phyloP scores from a whole-genome alignment of 2,113 vertebrate species.

The Emydocephalus ijimae region DNA sequence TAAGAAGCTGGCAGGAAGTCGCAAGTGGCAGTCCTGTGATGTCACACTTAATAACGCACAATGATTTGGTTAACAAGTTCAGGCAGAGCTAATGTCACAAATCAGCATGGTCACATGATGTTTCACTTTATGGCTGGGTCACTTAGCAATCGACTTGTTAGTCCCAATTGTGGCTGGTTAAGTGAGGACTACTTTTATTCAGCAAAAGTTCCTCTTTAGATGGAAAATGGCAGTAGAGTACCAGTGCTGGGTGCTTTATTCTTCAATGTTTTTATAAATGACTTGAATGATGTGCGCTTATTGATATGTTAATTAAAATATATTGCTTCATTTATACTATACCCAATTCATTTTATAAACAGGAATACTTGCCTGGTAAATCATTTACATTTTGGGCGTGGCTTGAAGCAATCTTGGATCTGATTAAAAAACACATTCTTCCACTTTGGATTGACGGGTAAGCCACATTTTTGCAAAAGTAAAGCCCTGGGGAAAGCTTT shows the following conservation, averaged over 20 bases:
- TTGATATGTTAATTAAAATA: not conserved
- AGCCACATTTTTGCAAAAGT: conserved; percentile 46
- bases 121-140: too few species aligned
- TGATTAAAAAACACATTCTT: conserved; percentile 95
- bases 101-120: too few species aligned
- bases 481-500: not conserved
- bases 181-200: not conserved
- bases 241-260: not conserved
- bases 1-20: not conserved
- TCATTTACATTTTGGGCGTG: conserved; percentile 95
- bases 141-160: not conserved
- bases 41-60: not conserved
- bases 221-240: not conserved
- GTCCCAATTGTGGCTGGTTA: not conserved
- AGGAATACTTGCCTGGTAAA: conserved; percentile 94
- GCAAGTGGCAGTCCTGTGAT: not conserved
- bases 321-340: not conserved
- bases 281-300: not conserved
- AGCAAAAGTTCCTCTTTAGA: not conserved
- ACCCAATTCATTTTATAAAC: not conserved
- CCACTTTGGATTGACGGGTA: conserved; percentile 98
- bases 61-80: not conserved
- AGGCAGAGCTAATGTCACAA: not conserved
- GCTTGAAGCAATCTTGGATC: conserved; percentile 94
- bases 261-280: not conserved